Percentiles rank a stretch among this genome's conserved stretches.
phyloP scores from a whole-genome alignment of 2,888 invertebrate species.

The Parasteatoda lunata region DNA sequence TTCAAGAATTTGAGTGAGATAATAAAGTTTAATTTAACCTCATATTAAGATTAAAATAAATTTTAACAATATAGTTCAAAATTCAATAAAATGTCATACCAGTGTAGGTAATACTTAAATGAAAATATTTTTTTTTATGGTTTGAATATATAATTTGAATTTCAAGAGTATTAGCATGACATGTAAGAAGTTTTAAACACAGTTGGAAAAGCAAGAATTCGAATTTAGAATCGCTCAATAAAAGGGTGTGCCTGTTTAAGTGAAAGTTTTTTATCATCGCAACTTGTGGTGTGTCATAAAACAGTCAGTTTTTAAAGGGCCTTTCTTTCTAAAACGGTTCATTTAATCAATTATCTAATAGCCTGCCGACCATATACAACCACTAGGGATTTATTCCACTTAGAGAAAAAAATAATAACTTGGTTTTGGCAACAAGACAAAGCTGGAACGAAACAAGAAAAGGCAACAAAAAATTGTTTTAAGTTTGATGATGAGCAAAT shows the following conservation, averaged over 20 bases:
- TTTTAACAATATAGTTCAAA: too few relatives aligned
- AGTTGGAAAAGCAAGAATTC: not conserved
- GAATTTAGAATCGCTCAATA: slow-evolving; percentile 53
- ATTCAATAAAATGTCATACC: too few relatives aligned
- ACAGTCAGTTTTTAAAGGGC: slow-evolving; percentile 52
- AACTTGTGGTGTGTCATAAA: slow-evolving; percentile 31
- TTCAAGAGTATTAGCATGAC: too few relatives aligned
- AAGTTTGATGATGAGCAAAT: slow-evolving; percentile 53
- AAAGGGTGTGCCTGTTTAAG: slow-evolving; percentile 43
- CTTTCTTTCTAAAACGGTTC: slow-evolving; percentile 23
- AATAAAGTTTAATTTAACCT: too few relatives aligned
- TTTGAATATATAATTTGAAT: too few relatives aligned
- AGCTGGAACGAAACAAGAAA: not conserved
- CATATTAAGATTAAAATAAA: too few relatives aligned
- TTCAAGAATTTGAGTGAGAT: too few relatives aligned
- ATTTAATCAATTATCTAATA: slow-evolving; percentile 64
- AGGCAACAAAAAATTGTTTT: slow-evolving; percentile 15
- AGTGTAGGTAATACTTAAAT: too few relatives aligned
- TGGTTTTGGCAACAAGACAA: not conserved
- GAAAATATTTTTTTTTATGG: too few relatives aligned
- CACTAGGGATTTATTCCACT: not conserved
- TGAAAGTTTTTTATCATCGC: slow-evolving; percentile 12
- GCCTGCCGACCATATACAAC: slow-evolving; percentile 13
- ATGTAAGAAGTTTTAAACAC: too few relatives aligned
- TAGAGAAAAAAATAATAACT: not conserved